Evolutionary conservation across 2,888 invertebrate genomes (phyloP).

Genomic region (Petrolisthes manimaculis): DNA sequence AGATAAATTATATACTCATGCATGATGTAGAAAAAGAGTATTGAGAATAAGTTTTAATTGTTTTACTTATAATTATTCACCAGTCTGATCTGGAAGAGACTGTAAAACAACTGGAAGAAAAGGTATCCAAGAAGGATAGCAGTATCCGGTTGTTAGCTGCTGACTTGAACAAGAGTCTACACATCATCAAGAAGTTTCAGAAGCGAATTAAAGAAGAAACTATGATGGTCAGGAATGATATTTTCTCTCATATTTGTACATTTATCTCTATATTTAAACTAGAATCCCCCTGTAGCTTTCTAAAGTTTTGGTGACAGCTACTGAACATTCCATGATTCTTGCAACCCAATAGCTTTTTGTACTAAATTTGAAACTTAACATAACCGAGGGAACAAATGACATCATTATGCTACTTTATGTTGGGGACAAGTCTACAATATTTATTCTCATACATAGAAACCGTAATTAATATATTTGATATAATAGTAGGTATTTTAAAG

Average conservation of each 20-base stretch:
- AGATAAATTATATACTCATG: no score
- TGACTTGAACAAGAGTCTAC: constrained; percentile 51
- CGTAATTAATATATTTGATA: not conserved
- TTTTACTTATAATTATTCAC: not conserved
- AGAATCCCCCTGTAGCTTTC: no score
- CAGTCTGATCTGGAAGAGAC: constrained; percentile 41
- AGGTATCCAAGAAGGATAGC: constrained; percentile 43
- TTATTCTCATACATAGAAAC: not conserved
- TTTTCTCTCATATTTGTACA: not conserved
- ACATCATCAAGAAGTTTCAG: constrained; percentile 54
- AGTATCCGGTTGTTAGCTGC: constrained; percentile 48
- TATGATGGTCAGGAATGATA: constrained; percentile 38
- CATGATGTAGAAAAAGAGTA: no score
- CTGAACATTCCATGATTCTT: no score
- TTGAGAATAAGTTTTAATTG: no score
- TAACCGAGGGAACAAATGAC: no score
- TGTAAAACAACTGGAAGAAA: constrained; percentile 36
- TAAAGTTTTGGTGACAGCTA: no score
- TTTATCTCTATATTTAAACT: not conserved
- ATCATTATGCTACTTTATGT: not conserved
- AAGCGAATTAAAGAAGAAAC: constrained; percentile 50
- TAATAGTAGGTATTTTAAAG: not conserved
- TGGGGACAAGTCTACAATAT: not conserved
- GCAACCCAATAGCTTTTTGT: no score
- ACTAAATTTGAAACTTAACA: no score